These are phyloP conservation scores for Coranthus polyacanthus DNA, from an alignment of 2,797 vertebrate species.

Conservation along the genomic window DNA sequence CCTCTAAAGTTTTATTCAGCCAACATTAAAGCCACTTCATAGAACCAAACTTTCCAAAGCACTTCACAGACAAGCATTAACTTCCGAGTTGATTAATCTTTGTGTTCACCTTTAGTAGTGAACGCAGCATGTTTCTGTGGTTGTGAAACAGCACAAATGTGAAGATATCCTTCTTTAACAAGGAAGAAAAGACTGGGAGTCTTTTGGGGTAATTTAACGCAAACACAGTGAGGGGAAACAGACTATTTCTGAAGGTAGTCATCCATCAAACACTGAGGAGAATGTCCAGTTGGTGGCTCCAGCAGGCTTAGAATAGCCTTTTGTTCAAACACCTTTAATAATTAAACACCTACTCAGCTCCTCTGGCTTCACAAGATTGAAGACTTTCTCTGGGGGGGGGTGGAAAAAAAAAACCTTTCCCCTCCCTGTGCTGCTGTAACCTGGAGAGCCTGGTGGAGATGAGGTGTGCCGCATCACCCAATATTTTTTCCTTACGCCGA, in stretches of 20 bases:
- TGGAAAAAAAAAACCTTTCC: slow-evolving; percentile 34
- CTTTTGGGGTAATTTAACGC: slow-evolving; percentile 71
- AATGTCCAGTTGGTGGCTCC: slow-evolving; percentile 81
- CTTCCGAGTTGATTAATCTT: slow-evolving; percentile 20
- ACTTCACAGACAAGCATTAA: slow-evolving; percentile 8
- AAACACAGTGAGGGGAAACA: slow-evolving; percentile 63
- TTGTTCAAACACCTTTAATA: slow-evolving; percentile 87
- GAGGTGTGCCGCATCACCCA: slow-evolving; percentile 72
- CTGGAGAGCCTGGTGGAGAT: slow-evolving; percentile 67
- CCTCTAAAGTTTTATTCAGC: slow-evolving; percentile 21
- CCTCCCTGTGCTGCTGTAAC: slow-evolving; percentile 60
- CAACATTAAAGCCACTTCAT: slow-evolving; percentile 19
- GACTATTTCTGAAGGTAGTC: slow-evolving; percentile 69
- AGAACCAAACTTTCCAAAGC: slow-evolving; percentile 42
- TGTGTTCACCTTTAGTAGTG: slow-evolving; percentile 25
- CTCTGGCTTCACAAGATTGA: slow-evolving; percentile 79
- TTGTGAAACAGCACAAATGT: slow-evolving; percentile 28
- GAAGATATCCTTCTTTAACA: slow-evolving; percentile 40
- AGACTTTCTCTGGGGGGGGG: slow-evolving; percentile 65
- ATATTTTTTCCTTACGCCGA: slow-evolving; percentile 70
- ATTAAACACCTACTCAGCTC: slow-evolving; percentile 84
- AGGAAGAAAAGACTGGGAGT: slow-evolving; percentile 45
- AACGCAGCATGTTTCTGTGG: slow-evolving; percentile 11
- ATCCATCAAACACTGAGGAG: slow-evolving; percentile 78
- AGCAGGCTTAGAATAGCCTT: slow-evolving; percentile 83